Evolutionary conservation across 2,888 invertebrate genomes (phyloP), one percentile per base, ranked within the genome.

Genomic region (Pristionchus arcanus): DNA sequence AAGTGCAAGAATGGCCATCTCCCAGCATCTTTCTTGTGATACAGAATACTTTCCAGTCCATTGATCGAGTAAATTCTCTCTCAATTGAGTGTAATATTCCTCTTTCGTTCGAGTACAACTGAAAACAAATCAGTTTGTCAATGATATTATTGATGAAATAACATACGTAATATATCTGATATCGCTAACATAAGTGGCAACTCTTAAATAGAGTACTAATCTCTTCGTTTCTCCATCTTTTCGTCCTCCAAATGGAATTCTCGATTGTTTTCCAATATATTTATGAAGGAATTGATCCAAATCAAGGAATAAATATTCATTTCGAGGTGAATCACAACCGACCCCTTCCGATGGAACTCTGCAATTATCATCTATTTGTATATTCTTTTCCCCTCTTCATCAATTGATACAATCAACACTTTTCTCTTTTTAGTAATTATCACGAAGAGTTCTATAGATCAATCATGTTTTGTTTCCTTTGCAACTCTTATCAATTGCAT

Each of bases 71-170:
- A 97, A 96, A 96, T 99, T 99, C 96, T 97, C 97, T 92, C 98
- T 97, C 95, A 99, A 96, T 96, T 99, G 98, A 94, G 98, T 96
- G 96, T 98, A 99, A 96, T 98, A 99, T 95, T 98, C 97, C 95
- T 98, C 97, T 90, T 98, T 96, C 89, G 98, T 97, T 93, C 97
- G 97, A 95, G 98, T 98, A 96, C 98, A 98, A 96, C 97, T 96
- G 91, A 90, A 94, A 77, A n/a, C 21, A 19, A 28, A 42, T 2
- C 49, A 83, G 1, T 16, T 42, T 19, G 31, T 31, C 15, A 11
- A 59, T 5, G 59, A 21, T 21, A 19, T 2, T 59, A 66, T n/a
- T 15, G 31, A 19, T 53, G 90, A 49, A 71, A 89, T 74, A 90
- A 91, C 93, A 91, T 71, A 94, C 94, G 92, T 92, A 85, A 93